Base-by-base conservation (phyloP, 2,113 vertebrate species). In the Seriola rivoliana region DNA sequence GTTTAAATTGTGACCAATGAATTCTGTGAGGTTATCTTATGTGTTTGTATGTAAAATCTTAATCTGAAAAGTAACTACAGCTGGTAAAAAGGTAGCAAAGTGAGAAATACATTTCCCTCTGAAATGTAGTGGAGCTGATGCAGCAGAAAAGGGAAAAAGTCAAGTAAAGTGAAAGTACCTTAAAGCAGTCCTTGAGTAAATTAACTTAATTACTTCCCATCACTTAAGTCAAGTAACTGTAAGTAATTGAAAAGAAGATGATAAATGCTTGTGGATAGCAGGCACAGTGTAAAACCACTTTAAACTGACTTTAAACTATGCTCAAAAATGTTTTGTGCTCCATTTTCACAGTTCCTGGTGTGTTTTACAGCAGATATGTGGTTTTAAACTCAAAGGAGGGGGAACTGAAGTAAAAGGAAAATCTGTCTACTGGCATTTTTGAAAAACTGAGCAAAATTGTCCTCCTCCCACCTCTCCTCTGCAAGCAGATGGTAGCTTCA, bases 401-500 rank as follows among this genome's bases (percentile, higher is more conserved):
- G 46, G 29, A 80, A 46, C 29, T 19, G 46, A 59, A 36, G 46
- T 12, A 36, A 1, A 17, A 21, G 34, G 5, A 63, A 58, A 78
- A 68, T 71, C 16, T 66, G 77, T 84, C 48, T 32, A 0, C 34
- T 68, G 52, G 62, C 85, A 54, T 16, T 23, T 78, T 67, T 75
- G n/a, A 34, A 25, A 54, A 73, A 54, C 34, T 1, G 3, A 58
- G 21, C 19, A 13, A 67, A 57, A 65, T 40, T 50, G 60, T 75
- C 48, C 42, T 66, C 42, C 25, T 79, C 46, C 66, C 65, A 60
- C 50, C 55, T 79, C 72, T 17, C n/a, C 67, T 17, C 55, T 62
- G 32, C 70, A 50, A 83, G 82, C 90, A 90, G 85, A 85, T 78
- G 80, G 64, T 12, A 32, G 70, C 64, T 75, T 75, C 50, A 83